Evolutionary conservation across 2,888 invertebrate genomes (phyloP).

Genomic region (Spialia ferax): DNA sequence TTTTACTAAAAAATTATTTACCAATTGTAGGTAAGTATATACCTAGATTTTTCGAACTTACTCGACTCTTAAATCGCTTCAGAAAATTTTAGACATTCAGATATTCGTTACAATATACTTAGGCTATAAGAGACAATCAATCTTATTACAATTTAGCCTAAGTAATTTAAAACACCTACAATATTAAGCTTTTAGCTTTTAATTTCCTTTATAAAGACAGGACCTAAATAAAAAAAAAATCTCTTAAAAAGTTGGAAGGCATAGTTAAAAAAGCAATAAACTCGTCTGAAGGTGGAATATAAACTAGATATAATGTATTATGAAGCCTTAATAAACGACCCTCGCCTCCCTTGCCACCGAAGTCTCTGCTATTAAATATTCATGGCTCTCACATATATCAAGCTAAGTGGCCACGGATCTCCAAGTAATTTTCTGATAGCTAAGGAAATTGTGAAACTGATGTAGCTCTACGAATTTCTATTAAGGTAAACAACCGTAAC

Average conservation of each 20-base stretch:
- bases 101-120: no score
- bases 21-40: no score
- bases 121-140: neutral
- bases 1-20: no score
- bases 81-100: no score
- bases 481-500: neutral
- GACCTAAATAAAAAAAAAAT: constrained; percentile 1
- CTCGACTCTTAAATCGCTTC: no score
- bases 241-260: constrained; percentile 5
- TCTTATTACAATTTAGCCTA: neutral
- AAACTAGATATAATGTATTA: constrained; percentile 39
- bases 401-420: constrained; percentile 41
- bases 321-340: constrained; percentile 40
- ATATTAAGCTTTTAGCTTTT: neutral
- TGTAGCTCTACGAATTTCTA: neutral
- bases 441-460: constrained; percentile 35
- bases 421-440: constrained; percentile 41
- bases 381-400: constrained; percentile 44
- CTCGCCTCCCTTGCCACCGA: constrained; percentile 18
- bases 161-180: neutral
- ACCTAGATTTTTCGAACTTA: no score
- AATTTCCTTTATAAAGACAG: neutral
- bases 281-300: constrained; percentile 30
- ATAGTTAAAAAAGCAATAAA: constrained; percentile 38
- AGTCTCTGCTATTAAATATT: constrained; percentile 44